phyloP scores from a whole-genome alignment of 2,797 vertebrate species.

The Hozukius guyotensis region DNA sequence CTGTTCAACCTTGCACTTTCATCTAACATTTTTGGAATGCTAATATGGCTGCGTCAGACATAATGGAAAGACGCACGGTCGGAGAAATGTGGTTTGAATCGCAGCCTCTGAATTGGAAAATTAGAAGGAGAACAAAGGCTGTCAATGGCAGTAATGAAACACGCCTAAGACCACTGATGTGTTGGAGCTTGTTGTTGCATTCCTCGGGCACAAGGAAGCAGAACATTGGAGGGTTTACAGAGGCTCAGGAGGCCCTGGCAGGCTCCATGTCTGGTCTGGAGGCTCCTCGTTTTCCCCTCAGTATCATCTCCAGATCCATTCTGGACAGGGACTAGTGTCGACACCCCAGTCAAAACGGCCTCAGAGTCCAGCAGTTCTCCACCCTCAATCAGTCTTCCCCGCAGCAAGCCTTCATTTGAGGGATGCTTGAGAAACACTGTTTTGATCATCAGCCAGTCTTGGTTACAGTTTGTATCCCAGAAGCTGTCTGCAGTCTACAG shows the following conservation, averaged over 20 bases:
- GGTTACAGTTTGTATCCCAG: constrained; percentile 1
- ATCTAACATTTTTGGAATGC: constrained; percentile 15
- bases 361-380: constrained; percentile 14
- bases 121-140: constrained; percentile 57
- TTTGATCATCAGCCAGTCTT: constrained; percentile 32
- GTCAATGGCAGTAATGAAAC: constrained; percentile 41
- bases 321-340: constrained; percentile 25
- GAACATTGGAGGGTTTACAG: constrained; percentile 61
- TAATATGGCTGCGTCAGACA: constrained; percentile 3
- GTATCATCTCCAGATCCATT: constrained; percentile 21
- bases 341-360: constrained; percentile 34
- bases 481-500: constrained; percentile 20
- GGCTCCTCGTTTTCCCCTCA: constrained; percentile 7
- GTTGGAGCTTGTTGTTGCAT: constrained; percentile 61
- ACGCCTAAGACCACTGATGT: constrained; percentile 47
- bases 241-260: constrained; percentile 44
- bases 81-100: constrained; percentile 58
- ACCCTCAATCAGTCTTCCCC: constrained; percentile 18
- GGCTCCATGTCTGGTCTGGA: constrained; percentile 46
- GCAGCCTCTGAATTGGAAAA: constrained; percentile 47
- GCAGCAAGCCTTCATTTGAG: constrained; percentile 6
- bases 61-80: constrained; percentile 51
- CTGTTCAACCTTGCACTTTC: neutral
- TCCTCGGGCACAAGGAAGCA: constrained; percentile 63
- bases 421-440: constrained; percentile 8